Percentiles rank a stretch among this genome's conserved stretches.
Evolutionary conservation across 1,140 invertebrate genomes (phyloP).

Genomic region (Drosophila parvula): DNA sequence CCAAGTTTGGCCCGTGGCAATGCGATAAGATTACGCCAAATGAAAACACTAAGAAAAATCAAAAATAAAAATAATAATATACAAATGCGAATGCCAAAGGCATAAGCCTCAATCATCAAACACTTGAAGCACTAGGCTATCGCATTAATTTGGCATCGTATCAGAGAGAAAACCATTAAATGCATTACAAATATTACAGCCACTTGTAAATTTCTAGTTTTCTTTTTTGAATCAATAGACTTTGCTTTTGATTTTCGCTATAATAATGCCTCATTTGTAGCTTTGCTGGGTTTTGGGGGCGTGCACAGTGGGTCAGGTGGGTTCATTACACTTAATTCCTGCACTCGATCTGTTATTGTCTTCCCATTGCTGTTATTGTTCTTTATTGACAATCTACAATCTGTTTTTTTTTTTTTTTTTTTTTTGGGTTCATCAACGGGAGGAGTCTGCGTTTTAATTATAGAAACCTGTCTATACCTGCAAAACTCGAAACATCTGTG

Average conservation of each 20-base stretch:
- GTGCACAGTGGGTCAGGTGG: slow-evolving; percentile 28
- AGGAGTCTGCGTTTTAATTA: slow-evolving; percentile 49
- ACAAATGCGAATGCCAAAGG: neutral
- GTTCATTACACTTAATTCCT: slow-evolving; percentile 43
- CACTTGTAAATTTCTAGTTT: neutral
- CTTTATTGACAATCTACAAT: slow-evolving; percentile 49
- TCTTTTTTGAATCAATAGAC: too few species aligned
- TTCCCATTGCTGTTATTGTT: slow-evolving; percentile 7
- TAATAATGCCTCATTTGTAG: neutral
- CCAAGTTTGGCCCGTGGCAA: slow-evolving; percentile 22
- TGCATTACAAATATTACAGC: neutral
- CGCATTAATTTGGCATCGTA: slow-evolving; percentile 10
- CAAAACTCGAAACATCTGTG: slow-evolving; percentile 28
- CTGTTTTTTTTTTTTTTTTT: too few species aligned
- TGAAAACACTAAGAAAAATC: slow-evolving; percentile 11
- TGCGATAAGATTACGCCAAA: slow-evolving; percentile 48
- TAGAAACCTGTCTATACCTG: slow-evolving; percentile 16
- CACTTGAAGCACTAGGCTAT: slow-evolving; percentile 10
- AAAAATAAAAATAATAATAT: neutral
- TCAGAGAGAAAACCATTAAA: neutral
- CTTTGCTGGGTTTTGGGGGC: neutral
- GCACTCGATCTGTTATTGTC: slow-evolving; percentile 7
- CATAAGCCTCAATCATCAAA: neutral
- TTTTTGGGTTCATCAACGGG: slow-evolving; percentile 2
- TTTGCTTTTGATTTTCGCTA: neutral